These are phyloP conservation scores for Mionectes olivaceus DNA, from an alignment of 2,797 vertebrate species.

Conservation along the genomic window DNA sequence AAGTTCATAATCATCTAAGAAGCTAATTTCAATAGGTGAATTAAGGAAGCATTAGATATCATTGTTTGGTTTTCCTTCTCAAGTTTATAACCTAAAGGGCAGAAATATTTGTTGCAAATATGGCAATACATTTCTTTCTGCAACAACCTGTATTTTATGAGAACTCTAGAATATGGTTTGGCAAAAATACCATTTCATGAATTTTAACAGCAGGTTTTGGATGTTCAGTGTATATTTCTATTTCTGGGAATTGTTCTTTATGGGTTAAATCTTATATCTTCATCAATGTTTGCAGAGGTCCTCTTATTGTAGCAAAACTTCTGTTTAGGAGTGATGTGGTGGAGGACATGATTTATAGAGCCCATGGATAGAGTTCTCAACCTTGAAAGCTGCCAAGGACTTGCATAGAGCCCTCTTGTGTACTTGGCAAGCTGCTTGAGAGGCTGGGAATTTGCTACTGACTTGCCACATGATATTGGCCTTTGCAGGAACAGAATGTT, in stretches of 20 bases:
- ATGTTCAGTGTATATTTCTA: not conserved
- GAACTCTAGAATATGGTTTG: not conserved
- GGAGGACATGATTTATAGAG: not conserved
- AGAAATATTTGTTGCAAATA: conserved; percentile 6
- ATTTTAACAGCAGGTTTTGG: conserved; percentile 4
- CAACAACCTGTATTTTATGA: not conserved
- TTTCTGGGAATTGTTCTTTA: conserved; percentile 24
- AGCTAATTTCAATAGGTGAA: not conserved
- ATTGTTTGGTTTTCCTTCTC: not conserved
- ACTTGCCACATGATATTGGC: not conserved
- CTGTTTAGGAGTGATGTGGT: not conserved
- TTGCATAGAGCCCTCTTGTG: not conserved
- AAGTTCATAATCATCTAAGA: not conserved
- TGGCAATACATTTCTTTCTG: not conserved
- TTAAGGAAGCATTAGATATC: not conserved
- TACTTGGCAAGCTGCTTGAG: not conserved
- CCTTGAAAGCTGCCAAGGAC: not conserved
- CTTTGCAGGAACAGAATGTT: not conserved
- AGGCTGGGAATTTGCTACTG: not conserved
- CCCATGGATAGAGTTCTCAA: not conserved
- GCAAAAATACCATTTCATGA: conserved; percentile 36
- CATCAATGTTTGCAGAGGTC: not conserved
- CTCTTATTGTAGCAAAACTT: not conserved
- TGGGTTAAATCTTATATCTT: not conserved
- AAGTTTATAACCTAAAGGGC: not conserved